Evolutionary conservation across 64 coral and sea anemone species (phyloP).

Genomic region (Exaiptasia diaphana): DNA sequence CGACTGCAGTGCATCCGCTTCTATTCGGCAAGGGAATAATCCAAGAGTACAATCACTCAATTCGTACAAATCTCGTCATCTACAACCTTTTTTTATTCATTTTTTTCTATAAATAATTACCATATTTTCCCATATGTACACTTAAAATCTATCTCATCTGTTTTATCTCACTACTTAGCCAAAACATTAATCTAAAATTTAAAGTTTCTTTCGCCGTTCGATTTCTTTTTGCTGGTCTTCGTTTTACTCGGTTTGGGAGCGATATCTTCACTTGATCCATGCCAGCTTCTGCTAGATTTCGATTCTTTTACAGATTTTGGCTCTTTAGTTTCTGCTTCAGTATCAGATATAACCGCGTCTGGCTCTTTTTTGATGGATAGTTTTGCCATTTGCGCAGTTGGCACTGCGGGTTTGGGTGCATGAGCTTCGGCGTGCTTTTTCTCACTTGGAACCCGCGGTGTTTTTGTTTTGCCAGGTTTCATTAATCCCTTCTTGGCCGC

Average conservation of each 20-base stretch:
- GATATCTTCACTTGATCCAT: constrained; percentile 47
- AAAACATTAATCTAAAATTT: constrained; percentile 6
- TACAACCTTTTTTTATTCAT: too few relatives aligned
- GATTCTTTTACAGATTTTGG: not conserved
- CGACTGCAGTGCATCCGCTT: too few relatives aligned
- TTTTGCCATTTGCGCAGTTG: constrained; percentile 1
- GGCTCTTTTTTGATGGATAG: constrained; percentile 20
- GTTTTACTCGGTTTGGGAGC: not conserved
- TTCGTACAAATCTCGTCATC: too few relatives aligned
- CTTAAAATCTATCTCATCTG: too few relatives aligned
- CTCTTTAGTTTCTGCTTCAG: not conserved
- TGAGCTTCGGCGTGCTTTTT: constrained; percentile 5
- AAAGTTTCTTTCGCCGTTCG: not conserved
- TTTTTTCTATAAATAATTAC: too few relatives aligned
- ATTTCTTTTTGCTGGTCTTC: not conserved
- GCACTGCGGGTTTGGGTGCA: constrained; percentile 17
- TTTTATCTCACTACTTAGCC: too few relatives aligned
- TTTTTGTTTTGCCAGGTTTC: constrained; percentile 47
- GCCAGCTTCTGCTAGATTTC: constrained; percentile 11
- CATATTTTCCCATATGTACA: too few relatives aligned
- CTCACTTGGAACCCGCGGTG: not conserved
- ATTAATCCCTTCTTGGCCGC: constrained; percentile 76
- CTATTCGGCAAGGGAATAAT: too few relatives aligned
- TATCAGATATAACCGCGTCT: constrained; percentile 21
- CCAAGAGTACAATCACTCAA: too few relatives aligned